A percentile compares a stretch with the other conserved stretches of the same genome.
phyloP scores from a whole-genome alignment of 2,797 vertebrate species.

The Trematomus bernacchii region DNA sequence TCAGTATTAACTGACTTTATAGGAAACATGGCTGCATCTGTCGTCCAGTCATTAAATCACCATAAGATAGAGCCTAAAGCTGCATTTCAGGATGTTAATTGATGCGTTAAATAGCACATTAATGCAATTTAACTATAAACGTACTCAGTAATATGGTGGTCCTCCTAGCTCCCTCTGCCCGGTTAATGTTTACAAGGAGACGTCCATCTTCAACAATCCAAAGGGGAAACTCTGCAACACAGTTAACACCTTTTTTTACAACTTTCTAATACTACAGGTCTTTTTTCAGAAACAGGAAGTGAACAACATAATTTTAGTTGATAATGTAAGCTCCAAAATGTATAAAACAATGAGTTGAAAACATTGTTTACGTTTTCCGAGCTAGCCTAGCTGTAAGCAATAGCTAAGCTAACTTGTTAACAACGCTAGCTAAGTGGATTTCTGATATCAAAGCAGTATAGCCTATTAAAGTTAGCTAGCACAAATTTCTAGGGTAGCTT shows the following conservation, averaged over 20 bases:
- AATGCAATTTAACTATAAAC: not conserved
- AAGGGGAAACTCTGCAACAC: not conserved
- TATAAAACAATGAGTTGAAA: not conserved
- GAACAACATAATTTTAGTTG: not conserved
- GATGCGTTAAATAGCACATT: not conserved
- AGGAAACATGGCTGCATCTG: not conserved
- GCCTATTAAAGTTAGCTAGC: not conserved
- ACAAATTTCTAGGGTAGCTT: not conserved
- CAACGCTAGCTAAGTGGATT: not conserved
- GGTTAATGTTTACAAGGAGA: not conserved
- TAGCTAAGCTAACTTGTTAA: not conserved
- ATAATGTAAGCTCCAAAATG: not conserved
- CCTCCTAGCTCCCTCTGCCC: not conserved
- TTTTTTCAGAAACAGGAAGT: not conserved
- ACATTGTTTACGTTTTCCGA: not conserved
- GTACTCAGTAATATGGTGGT: slow-evolving; percentile 9
- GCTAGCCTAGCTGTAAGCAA: not conserved
- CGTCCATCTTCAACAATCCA: not conserved
- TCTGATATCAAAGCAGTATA: not conserved
- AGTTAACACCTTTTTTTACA: not conserved
- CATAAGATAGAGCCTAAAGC: not conserved
- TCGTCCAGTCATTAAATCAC: no score
- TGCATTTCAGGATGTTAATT: not conserved
- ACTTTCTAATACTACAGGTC: not conserved
- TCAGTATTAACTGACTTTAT: not conserved